Conservation (phyloP, 2,888 invertebrate species). For the Petrolisthes cinctipes region DNA sequence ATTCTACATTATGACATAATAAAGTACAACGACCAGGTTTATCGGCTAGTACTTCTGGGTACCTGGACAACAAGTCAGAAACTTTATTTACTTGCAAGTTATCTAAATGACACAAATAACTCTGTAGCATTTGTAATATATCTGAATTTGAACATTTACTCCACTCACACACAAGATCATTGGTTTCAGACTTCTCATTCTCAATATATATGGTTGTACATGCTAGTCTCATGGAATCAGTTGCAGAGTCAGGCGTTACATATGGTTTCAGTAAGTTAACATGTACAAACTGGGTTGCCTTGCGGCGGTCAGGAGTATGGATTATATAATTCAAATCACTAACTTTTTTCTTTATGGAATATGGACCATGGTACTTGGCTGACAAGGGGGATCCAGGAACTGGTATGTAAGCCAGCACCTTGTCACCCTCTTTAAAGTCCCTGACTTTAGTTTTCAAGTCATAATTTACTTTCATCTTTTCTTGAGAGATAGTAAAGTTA, state of each 20-base stretch:
- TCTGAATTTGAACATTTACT: background rate
- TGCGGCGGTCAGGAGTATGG: conserved; percentile 18
- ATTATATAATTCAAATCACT: conserved; percentile 14
- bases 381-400: conserved; percentile 3
- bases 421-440: conserved; percentile 16
- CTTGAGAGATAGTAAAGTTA: background rate
- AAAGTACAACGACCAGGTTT: background rate
- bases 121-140: background rate
- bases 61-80: background rate
- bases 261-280: conserved; percentile 23
- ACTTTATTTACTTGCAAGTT: background rate
- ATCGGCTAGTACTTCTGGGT: conserved; percentile 2
- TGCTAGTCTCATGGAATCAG: conserved; percentile 4
- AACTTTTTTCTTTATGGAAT: conserved; percentile 2
- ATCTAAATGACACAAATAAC: background rate
- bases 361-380: conserved; percentile 18
- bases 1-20: background rate
- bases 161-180: background rate
- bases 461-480: background rate
- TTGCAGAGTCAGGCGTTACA: background rate
- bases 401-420: conserved; percentile 24
- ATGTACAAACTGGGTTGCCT: background rate
- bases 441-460: background rate
- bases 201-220: background rate
- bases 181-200: background rate